Base-by-base conservation (phyloP, 2,113 vertebrate species). In the Crotophaga sulcirostris region DNA sequence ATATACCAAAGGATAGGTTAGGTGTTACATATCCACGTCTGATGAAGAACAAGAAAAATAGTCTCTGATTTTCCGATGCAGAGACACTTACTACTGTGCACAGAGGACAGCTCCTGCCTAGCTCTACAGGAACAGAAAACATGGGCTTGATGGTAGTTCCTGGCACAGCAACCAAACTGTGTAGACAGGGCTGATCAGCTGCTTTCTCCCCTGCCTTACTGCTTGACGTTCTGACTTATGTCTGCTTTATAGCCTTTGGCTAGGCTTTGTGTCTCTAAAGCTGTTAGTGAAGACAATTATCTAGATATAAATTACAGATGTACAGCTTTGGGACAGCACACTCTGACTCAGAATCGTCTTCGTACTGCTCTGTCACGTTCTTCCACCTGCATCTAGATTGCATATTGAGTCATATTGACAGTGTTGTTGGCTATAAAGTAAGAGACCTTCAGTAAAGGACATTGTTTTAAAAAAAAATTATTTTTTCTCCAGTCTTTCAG, bases 371-470 rank as follows among this genome's bases (percentile, higher is more conserved):
- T 90, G 86, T 92, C 93, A 95, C 56, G 6, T 94, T 96, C 66
- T 87, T 90, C 89, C 83, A 95, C 94, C 96, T 93, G 91, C 93
- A 94, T 76, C 93, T 77, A 94, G 94, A 91, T 93, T 84, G 89
- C 75, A 44, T 84, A 89, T 97, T 97, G 95, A 96, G 95, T 96
- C 92, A 96, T 94, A 96, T 95, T 87, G 90, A 90, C 96, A 87
- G 40, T 45, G 62, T 66, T 56, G 90, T 58, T 96, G 92, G 64
- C 96, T 92, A 38, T 69, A 84, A 95, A 93, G 60, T 29, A 68
- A 72, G 51, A 94, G 88, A 95, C 95, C 94, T 95, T 96, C 93
- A 87, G 80, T 47, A 94, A 94, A 97, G 94, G 96, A 68, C 93
- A 51, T 74, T n/a, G n/a, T n/a, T n/a, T 72, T 14, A 12, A 16